These are phyloP conservation scores for Tachina grossa DNA, from an alignment of 2,888 invertebrate genomes.

Conservation along the genomic window DNA sequence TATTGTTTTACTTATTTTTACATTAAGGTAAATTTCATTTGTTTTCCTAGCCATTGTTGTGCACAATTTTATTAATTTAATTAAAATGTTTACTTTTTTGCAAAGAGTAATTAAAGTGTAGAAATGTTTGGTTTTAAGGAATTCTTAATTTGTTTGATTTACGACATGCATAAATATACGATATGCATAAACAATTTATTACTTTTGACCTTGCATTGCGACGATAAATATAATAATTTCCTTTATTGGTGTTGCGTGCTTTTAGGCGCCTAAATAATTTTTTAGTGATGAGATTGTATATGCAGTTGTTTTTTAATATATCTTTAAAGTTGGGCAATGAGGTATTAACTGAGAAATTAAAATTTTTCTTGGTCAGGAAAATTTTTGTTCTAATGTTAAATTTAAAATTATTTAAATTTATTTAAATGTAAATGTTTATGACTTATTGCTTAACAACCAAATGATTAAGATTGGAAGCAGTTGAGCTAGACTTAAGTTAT, in stretches of 20 bases:
- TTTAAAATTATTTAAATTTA: too few species aligned
- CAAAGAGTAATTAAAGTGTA: not conserved
- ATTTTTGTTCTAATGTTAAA: too few species aligned
- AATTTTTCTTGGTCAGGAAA: too few species aligned
- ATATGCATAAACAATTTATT: conserved; percentile 7
- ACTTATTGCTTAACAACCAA: too few species aligned
- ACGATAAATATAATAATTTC: not conserved
- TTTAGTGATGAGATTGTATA: not conserved
- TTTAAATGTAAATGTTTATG: too few species aligned
- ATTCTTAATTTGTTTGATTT: not conserved
- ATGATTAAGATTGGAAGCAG: too few species aligned
- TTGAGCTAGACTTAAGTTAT: too few species aligned
- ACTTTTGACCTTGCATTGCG: conserved; percentile 7
- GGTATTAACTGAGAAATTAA: too few species aligned
- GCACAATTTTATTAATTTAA: conserved; percentile 59
- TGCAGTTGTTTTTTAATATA: not conserved
- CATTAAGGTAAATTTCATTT: conserved; percentile 21
- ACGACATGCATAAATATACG: not conserved
- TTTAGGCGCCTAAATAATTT: conserved; percentile 47
- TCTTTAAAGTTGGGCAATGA: too few species aligned
- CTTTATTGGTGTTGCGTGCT: conserved; percentile 43
- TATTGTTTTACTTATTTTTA: conserved; percentile 1
- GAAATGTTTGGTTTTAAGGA: not conserved
- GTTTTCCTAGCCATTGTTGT: conserved; percentile 21
- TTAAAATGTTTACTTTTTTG: conserved; percentile 35